Evolutionary conservation across 2,797 vertebrate species (phyloP), one percentile per base, ranked within the genome.

Genomic region (Threskiornis aethiopicus): DNA sequence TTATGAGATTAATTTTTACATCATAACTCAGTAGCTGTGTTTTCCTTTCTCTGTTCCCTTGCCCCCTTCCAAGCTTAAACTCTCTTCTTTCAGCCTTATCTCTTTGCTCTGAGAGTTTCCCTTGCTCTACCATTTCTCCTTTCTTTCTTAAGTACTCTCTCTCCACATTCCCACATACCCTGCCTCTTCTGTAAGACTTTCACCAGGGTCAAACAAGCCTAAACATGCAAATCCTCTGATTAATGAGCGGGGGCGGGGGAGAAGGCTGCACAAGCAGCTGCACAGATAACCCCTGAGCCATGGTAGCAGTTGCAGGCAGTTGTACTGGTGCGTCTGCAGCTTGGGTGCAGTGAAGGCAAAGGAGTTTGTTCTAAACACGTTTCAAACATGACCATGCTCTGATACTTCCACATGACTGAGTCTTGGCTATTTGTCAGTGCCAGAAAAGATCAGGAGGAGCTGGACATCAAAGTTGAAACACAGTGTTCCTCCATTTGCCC

Each of bases 201-300:
- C 42, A 81, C 7, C 3, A 25, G 57, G 12, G n/a, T 77, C 51
- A 84, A 76, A 67, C 73, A 81, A 75, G 58, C 37, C 66, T 42
- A 25, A 90, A 57, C 69, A 49, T 31, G 81, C 49, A 90, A 84
- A 75, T 64, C 44, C 37, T n/a, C 41, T 71, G 75, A 71, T 52
- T 84, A 84, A 59, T 41, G 61, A 33, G 8, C 0, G 0, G 16
- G 18, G 8, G 21, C 10, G 5, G 46, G 9, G 12, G 51, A 14
- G 9, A 35, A 84, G 31, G 13, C 72, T 31, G 67, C 57, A 61
- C 11, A 29, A 20, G 42, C 75, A 77, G 76, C 79, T 85, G 67
- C 42, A 51, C 29, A 18, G 25, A 64, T 64, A 83, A 84, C 13
- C 31, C 37, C 52, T 52, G 47, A 78, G 52, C 35, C 11, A 5